Evolutionary conservation across 37 sponge, comb jelly and placozoan genomes (phyloP), one percentile per base, ranked within the genome.

Genomic region (Theonella swinhoei): DNA sequence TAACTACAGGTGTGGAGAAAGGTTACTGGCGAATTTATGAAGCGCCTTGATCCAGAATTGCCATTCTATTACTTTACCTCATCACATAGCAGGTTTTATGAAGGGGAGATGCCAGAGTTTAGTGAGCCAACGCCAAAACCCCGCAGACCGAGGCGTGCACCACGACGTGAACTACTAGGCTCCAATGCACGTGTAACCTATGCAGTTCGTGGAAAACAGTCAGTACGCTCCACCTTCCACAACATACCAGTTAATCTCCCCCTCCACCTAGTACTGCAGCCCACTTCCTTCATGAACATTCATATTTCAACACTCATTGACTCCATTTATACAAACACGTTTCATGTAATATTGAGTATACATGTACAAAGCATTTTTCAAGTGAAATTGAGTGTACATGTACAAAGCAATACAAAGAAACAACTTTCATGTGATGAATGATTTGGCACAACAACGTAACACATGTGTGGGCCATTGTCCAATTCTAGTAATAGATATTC

Each of bases 1-100:
- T n/a, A n/a, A n/a, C n/a, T n/a, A n/a, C n/a, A n/a, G n/a, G 76
- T 9, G 4, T 75, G 76, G 76, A 75, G 76, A 28, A 75, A 75
- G 33, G 60, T 25, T n/a, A n/a, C n/a, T n/a, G n/a, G n/a, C n/a
- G n/a, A n/a, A 43, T 25, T 59, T 3, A 43, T 8, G 26, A 75
- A 75, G 33, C 25, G 76, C 7, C 5, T 75, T 30, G 61, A 58
- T 43, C 61, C 59, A 47, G 58, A 41, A 8, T 60, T 75, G 11
- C 76, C 76, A 19, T 75, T 75, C 76, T 75, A 75, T 43, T 75
- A 75, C 32, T 25, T 32, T n/a, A 75, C 76, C 31, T 47, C 61
- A 7, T 24, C 61, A 4, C 76, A 75, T 35, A 5, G n/a, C 19
- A 62, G 78, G 22, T 78, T 61, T 78, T 78, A 78, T 78, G 78